Conservation (phyloP, 2,113 vertebrate genomes). For the Caranx ignobilis region DNA sequence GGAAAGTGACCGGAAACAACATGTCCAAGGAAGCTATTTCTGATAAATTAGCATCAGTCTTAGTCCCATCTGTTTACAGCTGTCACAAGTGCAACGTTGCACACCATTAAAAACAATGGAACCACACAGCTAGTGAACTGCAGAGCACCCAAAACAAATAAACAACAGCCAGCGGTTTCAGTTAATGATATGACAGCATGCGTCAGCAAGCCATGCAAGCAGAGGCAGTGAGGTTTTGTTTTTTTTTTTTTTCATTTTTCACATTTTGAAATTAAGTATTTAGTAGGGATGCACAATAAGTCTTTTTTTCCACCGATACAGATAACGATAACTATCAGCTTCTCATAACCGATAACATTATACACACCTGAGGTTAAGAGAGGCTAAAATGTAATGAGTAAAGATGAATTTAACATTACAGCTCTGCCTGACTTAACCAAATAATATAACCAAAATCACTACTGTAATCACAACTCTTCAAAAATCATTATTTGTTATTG, state of each 20-base stretch:
- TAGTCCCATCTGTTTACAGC: not conserved
- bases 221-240: not conserved
- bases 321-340: too few relatives aligned
- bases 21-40: not conserved
- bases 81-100: not conserved
- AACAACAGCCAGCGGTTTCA: conserved; percentile 25
- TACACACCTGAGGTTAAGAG: too few relatives aligned
- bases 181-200: conserved; percentile 34
- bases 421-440: too few relatives aligned
- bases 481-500: too few relatives aligned
- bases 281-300: not conserved
- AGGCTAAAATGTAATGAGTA: too few relatives aligned
- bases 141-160: conserved; percentile 47
- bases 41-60: not conserved
- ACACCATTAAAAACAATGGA: conserved; percentile 9
- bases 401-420: too few relatives aligned
- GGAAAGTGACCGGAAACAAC: not conserved
- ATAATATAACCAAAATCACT: too few relatives aligned
- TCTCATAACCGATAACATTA: too few relatives aligned
- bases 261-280: conserved; percentile 11
- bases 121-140: conserved; percentile 23
- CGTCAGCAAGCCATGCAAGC: conserved; percentile 2
- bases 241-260: not conserved
- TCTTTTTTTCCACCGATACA: too few relatives aligned
- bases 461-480: too few relatives aligned